Evolutionary conservation across 2,113 vertebrate genomes (phyloP), one percentile per base, ranked within the genome.

Genomic region (Nothocercus julius): DNA sequence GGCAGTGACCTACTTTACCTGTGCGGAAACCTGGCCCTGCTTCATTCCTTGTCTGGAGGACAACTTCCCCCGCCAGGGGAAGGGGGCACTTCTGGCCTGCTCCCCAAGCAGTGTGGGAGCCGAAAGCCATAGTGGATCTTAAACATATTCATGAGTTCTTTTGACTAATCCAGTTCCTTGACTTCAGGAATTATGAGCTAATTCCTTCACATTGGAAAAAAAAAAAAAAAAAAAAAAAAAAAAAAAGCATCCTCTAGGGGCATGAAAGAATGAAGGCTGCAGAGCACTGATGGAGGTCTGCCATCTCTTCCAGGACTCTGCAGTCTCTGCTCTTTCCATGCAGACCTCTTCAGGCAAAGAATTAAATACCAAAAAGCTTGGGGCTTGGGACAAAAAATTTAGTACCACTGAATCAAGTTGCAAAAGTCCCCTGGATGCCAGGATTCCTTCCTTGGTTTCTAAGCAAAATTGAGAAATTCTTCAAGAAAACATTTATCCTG

Each of bases 81-180:
- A 94, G 94, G 73, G 62, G 83, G 8, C 14, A 30, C 45, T 84
- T 94, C 77, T 94, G 94, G 88, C 77, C 44, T 64, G 56, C 64
- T 84, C 62, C 53, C 73, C 90, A 27, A 2, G 34, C 49, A 44
- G 30, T 56, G 64, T 14, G 47, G 19, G 61, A 78, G 27, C 17
- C n/a, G 42, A 89, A 84, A 51, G 34, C 56, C 25, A 13, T 30
- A n/a, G 73, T 64, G 74, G 66, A 82, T 92, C 68, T 89, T 87
- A 94, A 84, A 89, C 25, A 75, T 34, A 75, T 72, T 64, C 16
- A 38, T 0, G 0, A 89, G 67, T 38, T 47, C 21, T 75, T 88
- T 64, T 89, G 51, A 72, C 73, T 82, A 78, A 93, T 34, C 51
- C 9, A 24, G 67, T 93, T 81, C 69, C 76, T 85, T 86, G 30